phyloP scores from a whole-genome alignment of 92 coral and sea anemone species.

The Porites evermanni region DNA sequence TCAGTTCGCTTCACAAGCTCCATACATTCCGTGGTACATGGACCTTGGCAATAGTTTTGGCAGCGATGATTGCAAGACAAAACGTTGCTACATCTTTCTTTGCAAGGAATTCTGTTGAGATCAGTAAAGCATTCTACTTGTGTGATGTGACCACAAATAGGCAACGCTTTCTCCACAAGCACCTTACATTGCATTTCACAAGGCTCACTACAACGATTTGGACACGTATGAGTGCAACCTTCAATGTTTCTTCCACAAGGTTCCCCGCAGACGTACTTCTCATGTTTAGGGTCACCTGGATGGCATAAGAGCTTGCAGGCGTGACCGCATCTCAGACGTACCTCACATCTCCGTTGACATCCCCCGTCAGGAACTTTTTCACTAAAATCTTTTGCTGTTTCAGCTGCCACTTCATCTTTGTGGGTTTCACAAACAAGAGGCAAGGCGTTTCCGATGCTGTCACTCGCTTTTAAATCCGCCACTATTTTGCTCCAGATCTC shows the following conservation, averaged over 20 bases:
- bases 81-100: slow-evolving; percentile 64
- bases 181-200: slow-evolving; percentile 62
- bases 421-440: slow-evolving; percentile 83
- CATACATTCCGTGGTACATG: slow-evolving; percentile 73
- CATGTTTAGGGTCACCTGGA: slow-evolving; percentile 69
- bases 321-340: slow-evolving; percentile 85
- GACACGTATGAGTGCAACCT: slow-evolving; percentile 81
- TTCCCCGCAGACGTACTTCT: slow-evolving; percentile 53
- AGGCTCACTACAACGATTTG: slow-evolving; percentile 57
- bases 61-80: slow-evolving; percentile 86
- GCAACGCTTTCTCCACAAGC: slow-evolving; percentile 65
- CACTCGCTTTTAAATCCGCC: slow-evolving; percentile 51
- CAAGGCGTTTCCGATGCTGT: slow-evolving; percentile 69
- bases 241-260: slow-evolving; percentile 56
- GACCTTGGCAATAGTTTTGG: slow-evolving; percentile 67
- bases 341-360: slow-evolving; percentile 67
- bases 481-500: slow-evolving; percentile 82
- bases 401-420: slow-evolving; percentile 47
- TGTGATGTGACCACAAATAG: slow-evolving; percentile 56
- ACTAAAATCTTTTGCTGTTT: slow-evolving; percentile 67
- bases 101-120: slow-evolving; percentile 41
- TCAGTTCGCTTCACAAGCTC: slow-evolving; percentile 79
- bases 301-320: slow-evolving; percentile 77
- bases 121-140: slow-evolving; percentile 57
- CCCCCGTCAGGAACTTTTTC: slow-evolving; percentile 81